phyloP scores from a whole-genome alignment of 2,113 vertebrate species.

The Octodon degus region DNA sequence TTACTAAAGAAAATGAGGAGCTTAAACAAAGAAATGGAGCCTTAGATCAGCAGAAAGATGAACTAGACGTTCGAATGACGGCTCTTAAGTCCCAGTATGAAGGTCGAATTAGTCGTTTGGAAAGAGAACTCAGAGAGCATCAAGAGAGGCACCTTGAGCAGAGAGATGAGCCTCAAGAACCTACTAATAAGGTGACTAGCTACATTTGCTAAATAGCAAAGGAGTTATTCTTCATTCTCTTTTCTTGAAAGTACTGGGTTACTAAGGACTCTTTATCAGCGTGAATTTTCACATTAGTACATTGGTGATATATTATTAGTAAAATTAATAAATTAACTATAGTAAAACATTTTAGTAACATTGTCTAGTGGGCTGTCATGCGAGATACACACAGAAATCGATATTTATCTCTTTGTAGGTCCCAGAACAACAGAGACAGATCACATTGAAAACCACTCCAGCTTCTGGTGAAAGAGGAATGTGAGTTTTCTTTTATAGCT shows the following conservation, averaged over 20 bases:
- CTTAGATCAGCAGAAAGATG: conserved; percentile 93
- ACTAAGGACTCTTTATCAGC: not conserved
- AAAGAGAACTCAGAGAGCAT: conserved; percentile 95
- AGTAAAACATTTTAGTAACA: not conserved
- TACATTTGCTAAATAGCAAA: not conserved
- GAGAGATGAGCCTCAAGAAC: conserved; percentile 94
- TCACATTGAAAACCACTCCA: conserved; percentile 94
- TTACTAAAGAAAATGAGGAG: conserved; percentile 95
- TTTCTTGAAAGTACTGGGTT: not conserved
- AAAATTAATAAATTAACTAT: not conserved
- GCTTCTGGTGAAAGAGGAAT: conserved; percentile 95
- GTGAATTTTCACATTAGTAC: conserved; percentile 16
- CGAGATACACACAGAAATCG: not conserved
- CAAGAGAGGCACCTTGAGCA: conserved; percentile 96
- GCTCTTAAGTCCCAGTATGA: conserved; percentile 97
- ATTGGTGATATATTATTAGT: not conserved
- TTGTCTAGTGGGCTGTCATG: not conserved
- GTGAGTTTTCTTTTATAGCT: conserved; percentile 84
- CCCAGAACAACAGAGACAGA: conserved; percentile 96
- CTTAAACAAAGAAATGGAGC: conserved; percentile 90
- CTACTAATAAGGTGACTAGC: conserved; percentile 92
- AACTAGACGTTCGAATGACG: conserved; percentile 95
- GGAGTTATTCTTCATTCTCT: not conserved
- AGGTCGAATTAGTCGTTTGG: conserved; percentile 94
- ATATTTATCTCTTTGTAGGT: conserved; percentile 85